Percentiles rank a stretch among this genome's conserved stretches.
Conservation (phyloP, 2,888 invertebrate species). For the Euplagia quadripunctaria region DNA sequence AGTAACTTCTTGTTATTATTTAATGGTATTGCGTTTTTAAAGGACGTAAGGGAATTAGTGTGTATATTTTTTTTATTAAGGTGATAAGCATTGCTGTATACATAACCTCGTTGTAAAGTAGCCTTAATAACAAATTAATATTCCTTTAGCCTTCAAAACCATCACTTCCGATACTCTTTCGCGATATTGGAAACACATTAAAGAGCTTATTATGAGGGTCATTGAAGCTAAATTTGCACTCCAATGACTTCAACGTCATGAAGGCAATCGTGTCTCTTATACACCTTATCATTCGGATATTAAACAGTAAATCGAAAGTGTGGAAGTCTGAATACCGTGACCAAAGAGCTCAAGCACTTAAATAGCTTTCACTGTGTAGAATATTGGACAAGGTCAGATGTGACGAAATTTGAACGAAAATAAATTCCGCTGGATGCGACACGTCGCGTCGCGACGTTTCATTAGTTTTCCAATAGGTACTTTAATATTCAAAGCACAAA, state of each 20-base stretch:
- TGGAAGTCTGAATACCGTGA: constrained; percentile 69
- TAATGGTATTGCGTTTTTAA: background rate
- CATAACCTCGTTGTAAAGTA: constrained; percentile 10
- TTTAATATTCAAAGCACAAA: constrained; percentile 13
- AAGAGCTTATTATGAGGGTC: constrained; percentile 40
- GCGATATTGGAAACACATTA: constrained; percentile 22
- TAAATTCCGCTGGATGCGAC: constrained; percentile 55
- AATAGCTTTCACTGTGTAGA: constrained; percentile 55
- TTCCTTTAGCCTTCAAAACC: constrained; percentile 40
- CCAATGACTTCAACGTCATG: constrained; percentile 64
- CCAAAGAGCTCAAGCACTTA: constrained; percentile 60
- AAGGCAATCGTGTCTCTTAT: constrained; percentile 39
- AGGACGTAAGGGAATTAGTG: background rate
- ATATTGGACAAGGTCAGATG: constrained; percentile 71
- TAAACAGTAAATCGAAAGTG: constrained; percentile 68
- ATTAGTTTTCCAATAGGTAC: constrained; percentile 14
- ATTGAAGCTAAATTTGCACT: constrained; percentile 26
- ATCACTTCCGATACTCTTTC: constrained; percentile 40
- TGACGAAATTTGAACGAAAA: constrained; percentile 59
- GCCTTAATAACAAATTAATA: constrained; percentile 25
- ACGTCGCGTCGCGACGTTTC: constrained; percentile 19
- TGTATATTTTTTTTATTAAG: background rate
- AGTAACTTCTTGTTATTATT: background rate
- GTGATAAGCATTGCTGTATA: background rate
- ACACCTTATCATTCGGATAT: constrained; percentile 65